Conservation (phyloP, 2,797 vertebrate species). For the Capromys pilorides region DNA sequence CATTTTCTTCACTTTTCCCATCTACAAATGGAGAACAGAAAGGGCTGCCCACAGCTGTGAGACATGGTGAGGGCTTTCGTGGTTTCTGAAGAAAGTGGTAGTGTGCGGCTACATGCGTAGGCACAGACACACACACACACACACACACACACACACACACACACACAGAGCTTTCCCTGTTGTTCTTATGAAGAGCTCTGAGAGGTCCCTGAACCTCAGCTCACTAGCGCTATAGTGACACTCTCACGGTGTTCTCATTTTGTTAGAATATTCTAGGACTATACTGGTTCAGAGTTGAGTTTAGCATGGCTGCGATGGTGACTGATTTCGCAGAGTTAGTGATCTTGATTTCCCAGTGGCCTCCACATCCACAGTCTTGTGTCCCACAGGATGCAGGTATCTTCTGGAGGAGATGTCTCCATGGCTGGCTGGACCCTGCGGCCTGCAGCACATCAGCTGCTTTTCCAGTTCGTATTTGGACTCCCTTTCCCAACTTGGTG, state of each 20-base stretch:
- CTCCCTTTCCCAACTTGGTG: background rate
- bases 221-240: background rate
- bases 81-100: background rate
- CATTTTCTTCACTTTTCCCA: background rate
- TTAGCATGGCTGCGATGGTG: fast-evolving
- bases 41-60: background rate
- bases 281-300: background rate
- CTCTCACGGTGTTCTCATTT: background rate
- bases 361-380: background rate
- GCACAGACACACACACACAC: too few species aligned
- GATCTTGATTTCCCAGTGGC: background rate
- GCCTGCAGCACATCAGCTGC: too few species aligned
- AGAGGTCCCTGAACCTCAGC: background rate
- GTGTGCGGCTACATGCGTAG: too few species aligned
- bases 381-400: background rate
- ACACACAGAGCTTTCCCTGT: background rate
- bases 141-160: too few species aligned
- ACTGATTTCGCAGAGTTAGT: background rate
- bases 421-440: background rate
- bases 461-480: background rate
- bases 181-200: background rate
- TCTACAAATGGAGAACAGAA: background rate
- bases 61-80: fast-evolving
- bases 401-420: background rate
- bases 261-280: background rate